Conservation (phyloP, 2,113 vertebrate species). For the Psettodes erumei region DNA sequence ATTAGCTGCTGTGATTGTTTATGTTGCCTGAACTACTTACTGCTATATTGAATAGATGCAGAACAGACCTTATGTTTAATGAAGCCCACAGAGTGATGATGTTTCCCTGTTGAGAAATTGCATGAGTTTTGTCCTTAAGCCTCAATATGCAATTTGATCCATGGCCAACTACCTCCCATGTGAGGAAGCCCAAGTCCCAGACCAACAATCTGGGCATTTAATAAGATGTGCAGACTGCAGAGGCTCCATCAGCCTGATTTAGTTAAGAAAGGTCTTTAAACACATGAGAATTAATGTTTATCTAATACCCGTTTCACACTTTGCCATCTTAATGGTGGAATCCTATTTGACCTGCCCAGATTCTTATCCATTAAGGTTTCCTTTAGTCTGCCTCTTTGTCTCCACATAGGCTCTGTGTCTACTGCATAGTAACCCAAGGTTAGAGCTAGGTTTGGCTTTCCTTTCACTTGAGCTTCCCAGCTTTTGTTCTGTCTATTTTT, state of each 20-base stretch:
- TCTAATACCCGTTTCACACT: not conserved
- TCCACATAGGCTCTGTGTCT: not conserved
- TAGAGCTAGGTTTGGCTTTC: not conserved
- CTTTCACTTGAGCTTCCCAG: not conserved
- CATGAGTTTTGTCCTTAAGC: slow-evolving; percentile 5
- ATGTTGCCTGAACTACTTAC: slow-evolving; percentile 31
- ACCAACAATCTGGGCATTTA: not conserved
- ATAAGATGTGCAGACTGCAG: not conserved
- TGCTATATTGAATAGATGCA: slow-evolving; percentile 46
- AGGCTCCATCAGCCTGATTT: not conserved
- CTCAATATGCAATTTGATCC: slow-evolving; percentile 1
- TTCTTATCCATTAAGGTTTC: not conserved
- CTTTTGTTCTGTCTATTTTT: not conserved
- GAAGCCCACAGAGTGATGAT: slow-evolving; percentile 29
- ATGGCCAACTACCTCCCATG: not conserved
- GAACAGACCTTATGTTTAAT: slow-evolving; percentile 40
- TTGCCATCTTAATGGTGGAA: not conserved
- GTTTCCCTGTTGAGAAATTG: slow-evolving; percentile 37
- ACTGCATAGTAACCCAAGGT: not conserved
- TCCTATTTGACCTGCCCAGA: not conserved
- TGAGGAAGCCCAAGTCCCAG: not conserved
- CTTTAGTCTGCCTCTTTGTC: slow-evolving; percentile 3
- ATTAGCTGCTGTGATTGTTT: slow-evolving; percentile 51
- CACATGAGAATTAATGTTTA: not conserved
- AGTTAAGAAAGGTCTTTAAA: not conserved